A percentile compares a stretch with the other conserved stretches of the same genome.
These are phyloP conservation scores for Hirundichthys speculiger DNA, from an alignment of 2,113 vertebrate species.

Conservation along the genomic window DNA sequence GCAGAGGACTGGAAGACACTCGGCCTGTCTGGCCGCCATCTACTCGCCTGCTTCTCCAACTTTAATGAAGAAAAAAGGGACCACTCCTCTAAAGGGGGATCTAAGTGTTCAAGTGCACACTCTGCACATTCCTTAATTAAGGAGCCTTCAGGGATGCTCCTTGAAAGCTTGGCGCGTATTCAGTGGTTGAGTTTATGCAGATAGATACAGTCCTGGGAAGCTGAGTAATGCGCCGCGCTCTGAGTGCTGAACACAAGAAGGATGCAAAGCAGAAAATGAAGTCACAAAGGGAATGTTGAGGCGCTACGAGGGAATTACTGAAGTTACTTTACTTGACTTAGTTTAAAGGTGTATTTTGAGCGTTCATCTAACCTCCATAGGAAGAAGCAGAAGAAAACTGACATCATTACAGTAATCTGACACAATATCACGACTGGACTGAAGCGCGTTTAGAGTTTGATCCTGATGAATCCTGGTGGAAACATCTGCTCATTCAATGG, in stretches of 20 bases:
- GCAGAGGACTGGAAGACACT: conserved; percentile 8
- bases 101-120: conserved; percentile 70
- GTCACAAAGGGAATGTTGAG: conserved; percentile 35
- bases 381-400: no score
- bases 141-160: conserved; percentile 69
- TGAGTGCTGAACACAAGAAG: conserved; percentile 35
- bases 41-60: conserved; percentile 60
- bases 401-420: no score
- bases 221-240: conserved; percentile 41
- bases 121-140: conserved; percentile 79
- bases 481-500: no score
- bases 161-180: conserved; percentile 58
- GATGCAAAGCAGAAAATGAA: conserved; percentile 52
- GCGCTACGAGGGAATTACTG: not conserved
- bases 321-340: conserved; percentile 32
- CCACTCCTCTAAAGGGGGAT: conserved; percentile 65
- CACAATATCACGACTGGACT: no score
- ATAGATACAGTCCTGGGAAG: conserved; percentile 54
- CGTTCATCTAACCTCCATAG: conserved; percentile 1
- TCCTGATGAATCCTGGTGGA: no score
- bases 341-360: conserved; percentile 29
- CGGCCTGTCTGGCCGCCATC: conserved; percentile 39
- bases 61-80: conserved; percentile 71
- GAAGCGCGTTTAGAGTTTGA: no score
- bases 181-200: conserved; percentile 49